Evolutionary conservation across 2,888 invertebrate species (phyloP).

Genomic region (Conus canariensis): DNA sequence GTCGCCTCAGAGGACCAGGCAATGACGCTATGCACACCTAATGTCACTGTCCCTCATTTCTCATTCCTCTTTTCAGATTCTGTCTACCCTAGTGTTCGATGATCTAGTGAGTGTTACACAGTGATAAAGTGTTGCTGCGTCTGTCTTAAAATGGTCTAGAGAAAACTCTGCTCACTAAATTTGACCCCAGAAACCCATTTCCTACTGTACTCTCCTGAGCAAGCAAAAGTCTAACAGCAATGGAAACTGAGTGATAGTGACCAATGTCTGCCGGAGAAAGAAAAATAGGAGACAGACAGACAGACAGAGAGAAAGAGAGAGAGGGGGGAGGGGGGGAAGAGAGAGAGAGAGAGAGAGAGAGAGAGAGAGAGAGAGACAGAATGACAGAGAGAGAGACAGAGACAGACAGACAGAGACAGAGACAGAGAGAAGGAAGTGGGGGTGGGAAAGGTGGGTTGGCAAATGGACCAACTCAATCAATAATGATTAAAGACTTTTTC

Average conservation of each 20-base stretch:
- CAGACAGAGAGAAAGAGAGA: neutral
- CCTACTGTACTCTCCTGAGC: too few relatives aligned
- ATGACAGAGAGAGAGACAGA: neutral
- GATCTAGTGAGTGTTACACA: too few relatives aligned
- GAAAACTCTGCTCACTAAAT: too few relatives aligned
- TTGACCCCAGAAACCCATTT: too few relatives aligned
- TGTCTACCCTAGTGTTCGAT: neutral
- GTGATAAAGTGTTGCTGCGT: too few relatives aligned
- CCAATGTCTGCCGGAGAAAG: neutral
- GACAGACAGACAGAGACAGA: neutral
- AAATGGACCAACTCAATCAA: neutral
- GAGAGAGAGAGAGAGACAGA: neutral
- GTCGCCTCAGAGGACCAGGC: neutral
- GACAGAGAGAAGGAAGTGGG: neutral
- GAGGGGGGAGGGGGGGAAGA: neutral
- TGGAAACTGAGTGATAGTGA: too few relatives aligned
- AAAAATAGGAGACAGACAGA: constrained; percentile 7
- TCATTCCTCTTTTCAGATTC: neutral
- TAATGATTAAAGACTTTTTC: too few relatives aligned
- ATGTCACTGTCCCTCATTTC: constrained; percentile 22
- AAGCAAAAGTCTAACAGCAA: too few relatives aligned
- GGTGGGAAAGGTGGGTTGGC: neutral
- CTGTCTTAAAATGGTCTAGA: too few relatives aligned
- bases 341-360: neutral
- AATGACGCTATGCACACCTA: constrained; percentile 24